Percentiles rank a stretch among this genome's conserved stretches.
Evolutionary conservation across 37 sponge, comb jelly and placozoan species (phyloP).

Genomic region (Theonella swinhoei): DNA sequence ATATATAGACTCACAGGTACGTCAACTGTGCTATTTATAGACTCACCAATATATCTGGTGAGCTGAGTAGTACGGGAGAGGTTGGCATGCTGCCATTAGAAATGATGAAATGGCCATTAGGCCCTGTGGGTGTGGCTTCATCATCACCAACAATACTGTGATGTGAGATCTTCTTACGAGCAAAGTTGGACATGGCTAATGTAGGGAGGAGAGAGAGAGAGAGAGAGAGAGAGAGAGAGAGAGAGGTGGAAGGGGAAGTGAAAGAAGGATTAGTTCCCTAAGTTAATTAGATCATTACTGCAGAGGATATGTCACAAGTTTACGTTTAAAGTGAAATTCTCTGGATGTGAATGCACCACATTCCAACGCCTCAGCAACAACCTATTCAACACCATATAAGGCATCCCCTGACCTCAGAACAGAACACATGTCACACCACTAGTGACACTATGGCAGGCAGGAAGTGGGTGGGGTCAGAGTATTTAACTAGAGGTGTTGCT

Average conservation of each 20-base stretch:
- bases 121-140: neutral
- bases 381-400: too few species aligned
- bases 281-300: too few species aligned
- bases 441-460: too few species aligned
- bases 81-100: neutral
- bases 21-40: neutral
- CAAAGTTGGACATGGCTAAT: neutral
- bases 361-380: too few species aligned
- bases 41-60: neutral
- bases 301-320: too few species aligned
- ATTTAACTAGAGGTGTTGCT: too few species aligned
- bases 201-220: neutral
- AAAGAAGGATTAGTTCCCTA: neutral
- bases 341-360: too few species aligned
- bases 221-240: constrained; percentile 5
- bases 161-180: neutral
- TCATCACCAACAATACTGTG: neutral
- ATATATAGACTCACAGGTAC: neutral
- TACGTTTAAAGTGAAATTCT: too few species aligned
- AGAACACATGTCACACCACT: too few species aligned
- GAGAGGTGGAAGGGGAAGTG: neutral
- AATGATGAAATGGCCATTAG: neutral
- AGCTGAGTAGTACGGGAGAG: neutral
- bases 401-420: too few species aligned
- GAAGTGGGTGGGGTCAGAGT: too few species aligned